Evolutionary conservation across 2,888 invertebrate genomes (phyloP).

Genomic region (Hirtodrosophila confusa): DNA sequence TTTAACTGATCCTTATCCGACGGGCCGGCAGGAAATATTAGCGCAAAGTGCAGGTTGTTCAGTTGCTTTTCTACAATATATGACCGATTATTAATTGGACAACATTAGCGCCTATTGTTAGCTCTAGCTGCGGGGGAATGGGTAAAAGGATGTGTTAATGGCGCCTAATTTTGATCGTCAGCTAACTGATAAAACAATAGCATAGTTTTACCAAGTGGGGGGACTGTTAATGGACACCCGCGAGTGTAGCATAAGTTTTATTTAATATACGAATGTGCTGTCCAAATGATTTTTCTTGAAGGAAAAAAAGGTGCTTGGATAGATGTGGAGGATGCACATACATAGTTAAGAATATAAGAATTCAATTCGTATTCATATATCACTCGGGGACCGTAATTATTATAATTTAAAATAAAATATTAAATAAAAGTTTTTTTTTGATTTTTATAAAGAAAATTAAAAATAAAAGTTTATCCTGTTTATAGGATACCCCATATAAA

Average conservation of each 20-base stretch:
- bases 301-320: too few relatives aligned
- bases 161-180: constrained; percentile 56
- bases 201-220: not conserved
- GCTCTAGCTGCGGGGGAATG: constrained; percentile 5
- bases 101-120: constrained; percentile 75
- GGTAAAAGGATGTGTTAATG: constrained; percentile 68
- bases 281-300: too few relatives aligned
- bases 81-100: constrained; percentile 67
- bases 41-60: constrained; percentile 54
- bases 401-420: too few relatives aligned
- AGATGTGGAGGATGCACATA: too few relatives aligned
- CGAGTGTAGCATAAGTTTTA: too few relatives aligned
- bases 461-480: too few relatives aligned
- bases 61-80: constrained; percentile 8
- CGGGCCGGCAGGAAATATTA: constrained; percentile 68
- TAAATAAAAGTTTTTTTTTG: too few relatives aligned
- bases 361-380: too few relatives aligned
- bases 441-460: too few relatives aligned
- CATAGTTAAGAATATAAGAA: too few relatives aligned
- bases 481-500: too few relatives aligned
- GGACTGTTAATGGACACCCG: constrained; percentile 1
- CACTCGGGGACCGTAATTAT: too few relatives aligned
- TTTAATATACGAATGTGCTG: not conserved
- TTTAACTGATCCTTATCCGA: constrained; percentile 62
- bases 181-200: constrained; percentile 44